Percentiles rank a stretch among this genome's conserved stretches.
These are phyloP conservation scores for Tetrao urogallus DNA, from an alignment of 2,113 vertebrate genomes.

Conservation along the genomic window DNA sequence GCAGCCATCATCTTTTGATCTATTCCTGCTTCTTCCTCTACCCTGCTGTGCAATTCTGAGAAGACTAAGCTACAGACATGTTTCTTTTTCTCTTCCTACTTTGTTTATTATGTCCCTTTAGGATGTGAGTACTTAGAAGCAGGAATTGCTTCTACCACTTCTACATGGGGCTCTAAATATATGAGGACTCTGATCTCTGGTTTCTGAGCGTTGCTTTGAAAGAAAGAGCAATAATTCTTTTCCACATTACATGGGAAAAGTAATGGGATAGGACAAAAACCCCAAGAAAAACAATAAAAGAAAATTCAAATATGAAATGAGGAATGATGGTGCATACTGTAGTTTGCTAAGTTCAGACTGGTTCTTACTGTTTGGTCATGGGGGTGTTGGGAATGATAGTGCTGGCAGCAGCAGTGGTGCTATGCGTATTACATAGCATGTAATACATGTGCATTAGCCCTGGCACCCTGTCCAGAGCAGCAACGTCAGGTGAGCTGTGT, in stretches of 20 bases:
- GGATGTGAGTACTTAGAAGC: background rate
- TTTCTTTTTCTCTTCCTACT: background rate
- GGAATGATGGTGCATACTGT: background rate
- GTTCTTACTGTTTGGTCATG: background rate
- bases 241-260: background rate
- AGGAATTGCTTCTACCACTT: background rate
- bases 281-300: background rate
- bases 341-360: background rate
- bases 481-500: accelerated
- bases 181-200: background rate
- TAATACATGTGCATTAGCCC: background rate
- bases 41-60: slow-evolving; percentile 3
- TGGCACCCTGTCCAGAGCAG: background rate
- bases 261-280: background rate
- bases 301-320: background rate
- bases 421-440: background rate
- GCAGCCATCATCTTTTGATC: background rate
- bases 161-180: background rate
- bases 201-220: background rate
- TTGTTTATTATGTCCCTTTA: background rate
- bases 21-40: background rate
- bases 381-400: background rate
- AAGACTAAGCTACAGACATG: background rate
- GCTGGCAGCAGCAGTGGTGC: too few species aligned
- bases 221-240: background rate